phyloP scores from a whole-genome alignment of 1,140 invertebrate species.

The Melanaphis sacchari region DNA sequence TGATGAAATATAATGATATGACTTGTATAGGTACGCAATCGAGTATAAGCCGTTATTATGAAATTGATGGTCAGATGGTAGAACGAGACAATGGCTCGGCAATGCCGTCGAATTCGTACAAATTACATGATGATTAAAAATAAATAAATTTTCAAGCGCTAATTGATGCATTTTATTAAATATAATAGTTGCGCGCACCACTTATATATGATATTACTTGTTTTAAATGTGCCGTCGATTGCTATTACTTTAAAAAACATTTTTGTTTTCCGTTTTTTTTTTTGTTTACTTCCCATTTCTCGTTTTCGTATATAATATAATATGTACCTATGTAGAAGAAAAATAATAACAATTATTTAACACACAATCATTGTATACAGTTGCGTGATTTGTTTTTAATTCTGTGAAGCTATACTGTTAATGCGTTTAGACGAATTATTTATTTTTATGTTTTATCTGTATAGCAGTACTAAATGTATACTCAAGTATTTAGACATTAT shows the following conservation, averaged over 20 bases:
- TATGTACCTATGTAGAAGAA: background rate
- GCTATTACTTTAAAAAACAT: background rate
- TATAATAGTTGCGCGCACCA: background rate
- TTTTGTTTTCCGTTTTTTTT: background rate
- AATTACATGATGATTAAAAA: slow-evolving; percentile 35
- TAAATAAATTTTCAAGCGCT: background rate
- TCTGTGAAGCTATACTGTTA: background rate
- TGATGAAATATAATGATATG: slow-evolving; percentile 25
- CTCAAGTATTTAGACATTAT: background rate
- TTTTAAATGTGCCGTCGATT: background rate
- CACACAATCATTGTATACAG: background rate
- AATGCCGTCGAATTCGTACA: background rate
- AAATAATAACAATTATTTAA: background rate
- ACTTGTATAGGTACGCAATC: slow-evolving; percentile 54
- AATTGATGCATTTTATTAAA: background rate
- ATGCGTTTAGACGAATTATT: background rate
- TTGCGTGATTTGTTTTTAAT: background rate
- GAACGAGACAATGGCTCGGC: slow-evolving; percentile 47
- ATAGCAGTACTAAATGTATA: background rate
- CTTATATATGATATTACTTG: background rate
- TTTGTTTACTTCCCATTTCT: background rate
- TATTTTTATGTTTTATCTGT: slow-evolving; percentile 10
- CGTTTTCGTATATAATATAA: background rate
- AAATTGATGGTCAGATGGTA: slow-evolving; percentile 52
- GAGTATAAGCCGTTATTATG: slow-evolving; percentile 41